phyloP scores from a whole-genome alignment of 2,113 vertebrate genomes.

The Anolis carolinensis region DNA sequence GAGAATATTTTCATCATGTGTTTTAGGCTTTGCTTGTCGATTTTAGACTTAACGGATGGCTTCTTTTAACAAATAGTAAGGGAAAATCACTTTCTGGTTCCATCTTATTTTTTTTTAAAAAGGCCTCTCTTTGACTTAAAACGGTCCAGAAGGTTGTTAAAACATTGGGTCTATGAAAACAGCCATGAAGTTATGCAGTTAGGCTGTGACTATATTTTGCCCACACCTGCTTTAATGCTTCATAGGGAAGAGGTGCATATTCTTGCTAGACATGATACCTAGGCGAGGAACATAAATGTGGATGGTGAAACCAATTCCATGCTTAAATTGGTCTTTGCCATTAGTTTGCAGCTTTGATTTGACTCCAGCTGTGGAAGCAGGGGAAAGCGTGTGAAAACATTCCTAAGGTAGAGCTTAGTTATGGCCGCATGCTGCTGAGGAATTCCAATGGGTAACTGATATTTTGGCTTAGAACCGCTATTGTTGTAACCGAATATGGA shows the following conservation, averaged over 20 bases:
- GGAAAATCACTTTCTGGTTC: too few relatives aligned
- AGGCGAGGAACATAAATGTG: background rate
- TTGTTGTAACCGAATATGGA: slow-evolving; percentile 21
- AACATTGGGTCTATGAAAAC: too few relatives aligned
- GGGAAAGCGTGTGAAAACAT: background rate
- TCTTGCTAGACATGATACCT: background rate
- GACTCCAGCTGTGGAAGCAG: background rate
- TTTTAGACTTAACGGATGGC: too few relatives aligned
- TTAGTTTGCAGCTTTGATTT: background rate
- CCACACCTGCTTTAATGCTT: background rate
- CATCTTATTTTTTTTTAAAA: too few relatives aligned
- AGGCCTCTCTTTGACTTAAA: too few relatives aligned
- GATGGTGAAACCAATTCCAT: background rate
- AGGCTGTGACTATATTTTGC: too few relatives aligned
- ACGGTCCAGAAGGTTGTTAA: too few relatives aligned
- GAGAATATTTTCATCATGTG: too few relatives aligned
- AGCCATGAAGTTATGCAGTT: too few relatives aligned
- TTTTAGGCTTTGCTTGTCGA: too few relatives aligned
- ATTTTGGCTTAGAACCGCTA: slow-evolving; percentile 28
- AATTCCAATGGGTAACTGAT: background rate
- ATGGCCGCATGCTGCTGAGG: background rate
- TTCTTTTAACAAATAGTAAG: too few relatives aligned
- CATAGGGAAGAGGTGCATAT: background rate
- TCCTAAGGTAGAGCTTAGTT: background rate
- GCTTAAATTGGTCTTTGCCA: background rate